Percentiles rank a stretch among this genome's conserved stretches.
These are phyloP conservation scores for Apodemus sylvaticus DNA, from an alignment of 2,113 vertebrate genomes.

Conservation along the genomic window DNA sequence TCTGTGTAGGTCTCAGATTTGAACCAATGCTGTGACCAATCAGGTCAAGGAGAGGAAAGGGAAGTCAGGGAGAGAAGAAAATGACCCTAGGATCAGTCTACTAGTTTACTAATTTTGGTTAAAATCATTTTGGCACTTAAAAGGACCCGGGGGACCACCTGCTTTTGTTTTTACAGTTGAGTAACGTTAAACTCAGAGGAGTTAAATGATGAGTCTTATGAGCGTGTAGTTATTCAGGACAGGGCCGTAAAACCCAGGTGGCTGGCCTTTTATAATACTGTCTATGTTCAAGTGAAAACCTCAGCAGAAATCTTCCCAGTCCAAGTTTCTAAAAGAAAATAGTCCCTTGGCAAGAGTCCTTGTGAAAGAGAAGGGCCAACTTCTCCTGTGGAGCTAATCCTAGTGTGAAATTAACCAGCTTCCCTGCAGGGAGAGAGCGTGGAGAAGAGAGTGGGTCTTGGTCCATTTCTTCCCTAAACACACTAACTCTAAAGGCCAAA, in stretches of 20 bases:
- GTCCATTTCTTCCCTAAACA: constrained; percentile 64
- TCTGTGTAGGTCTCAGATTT: background rate
- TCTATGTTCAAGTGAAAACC: constrained; percentile 44
- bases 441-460: constrained; percentile 28
- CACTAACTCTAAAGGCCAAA: constrained; percentile 58
- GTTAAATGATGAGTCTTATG: background rate
- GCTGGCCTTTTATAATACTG: constrained; percentile 36
- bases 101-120: constrained; percentile 35
- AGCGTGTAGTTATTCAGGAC: constrained; percentile 17
- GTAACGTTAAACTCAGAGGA: constrained; percentile 10
- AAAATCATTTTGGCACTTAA: constrained; percentile 37
- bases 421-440: constrained; percentile 14
- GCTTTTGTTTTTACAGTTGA: constrained; percentile 34
- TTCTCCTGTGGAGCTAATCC: constrained; percentile 67
- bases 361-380: constrained; percentile 55
- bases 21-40: background rate
- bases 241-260: constrained; percentile 17
- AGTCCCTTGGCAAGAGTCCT: constrained; percentile 49
- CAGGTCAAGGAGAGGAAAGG: no score
- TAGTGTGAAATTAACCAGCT: constrained; percentile 76
- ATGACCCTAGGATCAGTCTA: background rate
- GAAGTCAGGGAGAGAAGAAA: background rate
- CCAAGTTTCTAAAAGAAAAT: constrained; percentile 64
- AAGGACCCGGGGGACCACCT: background rate
- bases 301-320: constrained; percentile 24